Evolutionary conservation across 2,113 vertebrate species (phyloP).

Genomic region (Lonchura striata): DNA sequence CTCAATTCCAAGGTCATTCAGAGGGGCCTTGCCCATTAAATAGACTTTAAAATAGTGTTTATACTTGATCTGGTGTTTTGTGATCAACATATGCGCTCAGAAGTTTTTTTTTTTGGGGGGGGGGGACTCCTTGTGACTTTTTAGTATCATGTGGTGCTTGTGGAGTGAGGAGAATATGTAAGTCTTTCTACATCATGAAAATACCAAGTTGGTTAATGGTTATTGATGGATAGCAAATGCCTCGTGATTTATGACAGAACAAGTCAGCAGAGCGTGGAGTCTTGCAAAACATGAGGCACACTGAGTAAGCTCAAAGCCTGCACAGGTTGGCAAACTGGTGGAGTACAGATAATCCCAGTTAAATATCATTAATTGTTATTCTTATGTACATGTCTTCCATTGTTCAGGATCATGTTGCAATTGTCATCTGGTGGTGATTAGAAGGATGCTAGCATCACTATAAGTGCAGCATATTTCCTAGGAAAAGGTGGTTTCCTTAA

Average conservation of each 20-base stretch:
- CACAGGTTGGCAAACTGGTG: background rate
- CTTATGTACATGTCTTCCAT: background rate
- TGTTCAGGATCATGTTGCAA: background rate
- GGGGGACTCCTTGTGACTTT: background rate
- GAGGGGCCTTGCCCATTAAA: background rate
- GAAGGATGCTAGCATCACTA: background rate
- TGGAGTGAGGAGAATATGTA: background rate
- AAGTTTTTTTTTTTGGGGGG: background rate
- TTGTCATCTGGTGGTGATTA: background rate
- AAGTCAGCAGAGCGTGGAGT: constrained; percentile 27
- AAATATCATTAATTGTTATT: constrained; percentile 22
- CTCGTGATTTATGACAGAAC: constrained; percentile 3
- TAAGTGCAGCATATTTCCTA: background rate
- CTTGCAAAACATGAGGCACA: constrained; percentile 10
- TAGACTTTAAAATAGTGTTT: background rate
- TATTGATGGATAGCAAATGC: constrained; percentile 3
- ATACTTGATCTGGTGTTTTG: background rate
- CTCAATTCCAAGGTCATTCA: constrained; percentile 15
- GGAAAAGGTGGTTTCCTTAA: background rate
- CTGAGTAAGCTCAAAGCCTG: background rate
- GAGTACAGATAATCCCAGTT: constrained; percentile 39
- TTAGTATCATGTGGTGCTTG: background rate
- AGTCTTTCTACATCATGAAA: background rate
- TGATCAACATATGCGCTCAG: background rate
- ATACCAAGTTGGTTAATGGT: background rate